Evolutionary conservation across 2,797 vertebrate species (phyloP), one percentile per base, ranked within the genome.

Genomic region (Gadopsis marmoratus): DNA sequence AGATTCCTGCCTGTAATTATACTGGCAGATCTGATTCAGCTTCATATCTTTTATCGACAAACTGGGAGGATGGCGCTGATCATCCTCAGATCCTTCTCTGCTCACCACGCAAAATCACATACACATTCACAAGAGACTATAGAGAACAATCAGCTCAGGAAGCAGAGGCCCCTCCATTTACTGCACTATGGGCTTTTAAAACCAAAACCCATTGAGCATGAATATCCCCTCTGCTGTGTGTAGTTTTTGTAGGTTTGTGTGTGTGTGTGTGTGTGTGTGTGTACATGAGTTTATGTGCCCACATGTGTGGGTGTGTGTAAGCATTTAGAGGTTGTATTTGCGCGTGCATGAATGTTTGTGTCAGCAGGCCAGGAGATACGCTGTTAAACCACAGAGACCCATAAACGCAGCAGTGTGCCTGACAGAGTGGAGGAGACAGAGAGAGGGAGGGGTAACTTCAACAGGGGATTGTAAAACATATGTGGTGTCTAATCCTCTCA

Each of bases 1-100:
- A 86, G 88, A 94, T 94, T 94, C 90, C 91, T 89, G 67, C 48
- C 77, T 79, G 81, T 91, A 87, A 93, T 91, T 89, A 91, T 75
- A 71, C 85, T 75, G 78, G 78, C 89, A 88, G 82, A 55, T 85
- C 85, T 79, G 86, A 91, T 88, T 91, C 82, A 90, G 74, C 81
- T 81, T 78, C 84, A 86, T 84, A 74, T 88, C 72, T 83, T 86
- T 84, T 74, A 85, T 83, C 59, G 39, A 71, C 64, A 67, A 71
- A 78, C 74, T 14, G 37, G 55, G 64, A 82, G 35, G 60, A 78
- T 14, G 54, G 51, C 39, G 56, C 58, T 62, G 81, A 79, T 87
- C 79, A 63, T 83, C 70, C 62, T 79, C 58, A 53, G 77, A 76
- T 65, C 70, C 37, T 37, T 47, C 43, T 56, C 17, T 58, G 66